Evolutionary conservation across 2,113 vertebrate species (phyloP).

Genomic region (Camelus bactrianus): DNA sequence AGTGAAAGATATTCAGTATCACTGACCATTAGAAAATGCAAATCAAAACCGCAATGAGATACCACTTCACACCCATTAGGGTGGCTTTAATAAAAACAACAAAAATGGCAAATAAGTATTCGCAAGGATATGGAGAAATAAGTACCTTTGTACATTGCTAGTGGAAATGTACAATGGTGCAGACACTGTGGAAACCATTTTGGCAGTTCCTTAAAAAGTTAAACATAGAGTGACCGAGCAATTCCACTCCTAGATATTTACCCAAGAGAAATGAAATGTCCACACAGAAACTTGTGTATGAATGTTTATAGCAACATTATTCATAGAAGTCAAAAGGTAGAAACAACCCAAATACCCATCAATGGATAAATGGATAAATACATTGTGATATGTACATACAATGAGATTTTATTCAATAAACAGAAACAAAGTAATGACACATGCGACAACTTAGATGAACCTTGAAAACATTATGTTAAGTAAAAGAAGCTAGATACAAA

Average conservation of each 20-base stretch:
- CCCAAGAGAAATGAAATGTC: background rate
- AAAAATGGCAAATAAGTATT: background rate
- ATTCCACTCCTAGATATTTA: background rate
- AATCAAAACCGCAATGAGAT: background rate
- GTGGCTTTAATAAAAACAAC: background rate
- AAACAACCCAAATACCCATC: background rate
- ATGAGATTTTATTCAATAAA: background rate
- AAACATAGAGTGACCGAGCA: background rate
- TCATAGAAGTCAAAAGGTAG: background rate
- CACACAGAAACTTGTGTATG: background rate
- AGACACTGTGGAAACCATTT: background rate
- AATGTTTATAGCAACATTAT: background rate
- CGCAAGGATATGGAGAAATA: background rate
- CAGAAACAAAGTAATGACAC: background rate
- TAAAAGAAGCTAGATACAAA: background rate
- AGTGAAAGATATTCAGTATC: background rate
- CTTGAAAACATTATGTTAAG: background rate
- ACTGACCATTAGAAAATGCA: background rate
- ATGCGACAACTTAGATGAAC: background rate
- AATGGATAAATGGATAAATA: background rate
- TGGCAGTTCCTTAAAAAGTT: background rate
- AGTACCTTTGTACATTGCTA: background rate
- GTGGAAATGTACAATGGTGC: background rate
- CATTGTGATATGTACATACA: background rate
- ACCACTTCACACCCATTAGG: background rate